Percentiles rank a stretch among this genome's conserved stretches.
phyloP scores from a whole-genome alignment of 2,797 vertebrate genomes.

The Xerus rutilus region DNA sequence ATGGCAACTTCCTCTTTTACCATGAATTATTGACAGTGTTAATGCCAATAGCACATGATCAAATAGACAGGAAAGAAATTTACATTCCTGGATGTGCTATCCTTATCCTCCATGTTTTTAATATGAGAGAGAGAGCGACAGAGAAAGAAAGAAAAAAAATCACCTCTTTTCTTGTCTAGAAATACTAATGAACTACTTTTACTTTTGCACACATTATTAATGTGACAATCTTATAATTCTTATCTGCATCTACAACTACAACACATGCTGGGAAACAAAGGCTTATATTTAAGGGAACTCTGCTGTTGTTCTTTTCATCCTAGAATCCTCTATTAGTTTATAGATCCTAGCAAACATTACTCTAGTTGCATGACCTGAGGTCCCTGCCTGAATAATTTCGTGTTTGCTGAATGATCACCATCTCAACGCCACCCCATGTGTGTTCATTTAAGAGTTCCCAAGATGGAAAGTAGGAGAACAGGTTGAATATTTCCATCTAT shows the following conservation, averaged over 20 bases:
- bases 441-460: background rate
- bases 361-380: background rate
- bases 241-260: background rate
- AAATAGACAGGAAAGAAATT: constrained; percentile 69
- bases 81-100: constrained; percentile 62
- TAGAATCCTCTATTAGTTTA: background rate
- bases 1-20: constrained; percentile 67
- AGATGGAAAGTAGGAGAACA: background rate
- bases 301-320: background rate
- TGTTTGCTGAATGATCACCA: background rate
- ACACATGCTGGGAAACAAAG: background rate
- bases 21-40: constrained; percentile 75
- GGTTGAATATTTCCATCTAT: background rate
- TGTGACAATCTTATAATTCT: constrained; percentile 1
- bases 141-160: background rate
- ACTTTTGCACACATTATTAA: background rate
- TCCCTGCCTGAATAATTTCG: background rate
- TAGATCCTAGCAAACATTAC: background rate
- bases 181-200: constrained; percentile 27
- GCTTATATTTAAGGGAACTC: background rate
- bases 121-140: background rate
- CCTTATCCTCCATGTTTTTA: constrained; percentile 57
- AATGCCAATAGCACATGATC: constrained; percentile 70
- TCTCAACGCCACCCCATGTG: background rate
- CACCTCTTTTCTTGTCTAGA: background rate